These are phyloP conservation scores for Erebia palarica DNA, from an alignment of 2,888 invertebrate genomes.

Conservation along the genomic window DNA sequence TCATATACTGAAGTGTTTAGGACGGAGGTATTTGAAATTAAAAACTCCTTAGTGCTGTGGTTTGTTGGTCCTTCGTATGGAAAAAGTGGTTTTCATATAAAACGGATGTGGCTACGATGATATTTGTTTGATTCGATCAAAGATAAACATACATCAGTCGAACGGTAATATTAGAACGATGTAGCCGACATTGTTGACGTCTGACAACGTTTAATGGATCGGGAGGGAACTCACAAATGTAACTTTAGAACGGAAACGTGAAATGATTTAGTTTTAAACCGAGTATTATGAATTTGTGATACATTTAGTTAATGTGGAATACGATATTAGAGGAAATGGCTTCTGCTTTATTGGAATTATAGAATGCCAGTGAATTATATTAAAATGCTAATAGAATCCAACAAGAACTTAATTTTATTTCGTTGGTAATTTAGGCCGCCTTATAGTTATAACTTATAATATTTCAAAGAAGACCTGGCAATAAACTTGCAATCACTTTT, in stretches of 20 bases:
- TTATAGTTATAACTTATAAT: too few species aligned
- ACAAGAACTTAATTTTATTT: not conserved
- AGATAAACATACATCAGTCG: slow-evolving; percentile 72
- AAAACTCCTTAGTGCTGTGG: slow-evolving; percentile 55
- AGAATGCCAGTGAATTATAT: not conserved
- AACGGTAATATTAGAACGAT: slow-evolving; percentile 63
- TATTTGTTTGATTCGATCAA: slow-evolving; percentile 71
- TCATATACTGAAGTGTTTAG: slow-evolving; percentile 13
- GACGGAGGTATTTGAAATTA: slow-evolving; percentile 18
- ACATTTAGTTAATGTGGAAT: slow-evolving; percentile 49
- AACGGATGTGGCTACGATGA: slow-evolving; percentile 62
- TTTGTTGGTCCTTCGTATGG: slow-evolving; percentile 62
- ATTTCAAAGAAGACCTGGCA: too few species aligned
- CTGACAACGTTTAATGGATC: slow-evolving; percentile 67
- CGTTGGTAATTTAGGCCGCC: not conserved
- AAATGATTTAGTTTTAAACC: slow-evolving; percentile 66
- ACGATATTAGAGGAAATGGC: slow-evolving; percentile 46
- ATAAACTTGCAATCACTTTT: too few species aligned
- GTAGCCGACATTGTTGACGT: slow-evolving; percentile 53
- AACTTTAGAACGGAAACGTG: slow-evolving; percentile 66
- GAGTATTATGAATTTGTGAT: slow-evolving; percentile 56
- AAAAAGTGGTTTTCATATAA: slow-evolving; percentile 42
- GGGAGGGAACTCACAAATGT: slow-evolving; percentile 53
- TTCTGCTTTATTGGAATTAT: slow-evolving; percentile 33
- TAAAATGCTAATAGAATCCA: slow-evolving; percentile 15